Evolutionary conservation across 2,888 invertebrate genomes (phyloP).

Genomic region (Lasioglossum vierecki): DNA sequence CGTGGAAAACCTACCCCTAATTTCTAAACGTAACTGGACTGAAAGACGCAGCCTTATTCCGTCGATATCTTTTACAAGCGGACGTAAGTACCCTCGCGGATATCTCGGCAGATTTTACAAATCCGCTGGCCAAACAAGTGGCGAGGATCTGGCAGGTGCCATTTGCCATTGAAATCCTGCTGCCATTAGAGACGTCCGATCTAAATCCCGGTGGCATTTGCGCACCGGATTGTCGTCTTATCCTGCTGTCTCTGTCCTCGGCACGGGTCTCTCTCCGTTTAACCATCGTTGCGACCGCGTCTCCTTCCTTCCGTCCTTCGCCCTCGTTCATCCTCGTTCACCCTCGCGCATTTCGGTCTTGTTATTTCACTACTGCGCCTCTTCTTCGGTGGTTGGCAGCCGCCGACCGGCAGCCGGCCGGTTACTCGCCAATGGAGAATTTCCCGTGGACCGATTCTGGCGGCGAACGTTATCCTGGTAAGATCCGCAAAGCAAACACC

Average conservation of each 20-base stretch:
- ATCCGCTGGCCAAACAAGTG: constrained; percentile 74
- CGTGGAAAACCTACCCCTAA: not conserved
- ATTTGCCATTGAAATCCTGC: constrained; percentile 79
- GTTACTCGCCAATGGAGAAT: constrained; percentile 55
- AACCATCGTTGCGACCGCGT: constrained; percentile 6
- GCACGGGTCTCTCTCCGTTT: constrained; percentile 29
- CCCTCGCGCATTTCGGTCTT: constrained; percentile 64
- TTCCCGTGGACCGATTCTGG: constrained; percentile 67
- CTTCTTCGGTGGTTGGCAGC: constrained; percentile 30
- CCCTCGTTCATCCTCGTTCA: constrained; percentile 47
- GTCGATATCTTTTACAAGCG: constrained; percentile 36
- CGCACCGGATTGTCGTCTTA: constrained; percentile 81
- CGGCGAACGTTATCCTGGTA: constrained; percentile 71
- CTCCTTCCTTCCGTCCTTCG: constrained; percentile 35
- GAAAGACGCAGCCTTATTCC: constrained; percentile 33
- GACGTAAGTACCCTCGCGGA: constrained; percentile 48
- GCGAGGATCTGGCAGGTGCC: constrained; percentile 74
- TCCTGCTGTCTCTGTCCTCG: constrained; percentile 66
- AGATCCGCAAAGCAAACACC: constrained; percentile 79
- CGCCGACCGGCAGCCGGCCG: constrained; percentile 34
- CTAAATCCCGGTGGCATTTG: constrained; percentile 80
- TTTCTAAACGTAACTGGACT: not conserved
- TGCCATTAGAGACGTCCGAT: constrained; percentile 78
- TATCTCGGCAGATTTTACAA: constrained; percentile 68
- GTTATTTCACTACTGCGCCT: constrained; percentile 67